Evolutionary conservation across 2,113 vertebrate genomes (phyloP), one percentile per base, ranked within the genome.

Genomic region (Perognathus longimembris): DNA sequence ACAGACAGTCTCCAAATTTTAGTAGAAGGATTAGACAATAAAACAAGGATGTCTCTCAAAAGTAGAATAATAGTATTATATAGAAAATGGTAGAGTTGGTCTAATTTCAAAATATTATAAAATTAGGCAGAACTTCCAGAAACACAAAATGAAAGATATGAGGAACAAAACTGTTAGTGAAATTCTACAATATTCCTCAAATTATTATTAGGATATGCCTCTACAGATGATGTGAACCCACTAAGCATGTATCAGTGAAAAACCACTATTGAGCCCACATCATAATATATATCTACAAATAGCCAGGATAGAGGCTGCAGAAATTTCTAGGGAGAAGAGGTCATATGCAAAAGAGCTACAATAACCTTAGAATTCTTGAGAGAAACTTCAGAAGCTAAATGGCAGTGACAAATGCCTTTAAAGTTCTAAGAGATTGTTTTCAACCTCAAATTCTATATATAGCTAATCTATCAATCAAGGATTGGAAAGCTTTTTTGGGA

Each of bases 81-180:
- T 45, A 88, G n/a, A 78, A 20, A 22, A 50, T 18, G 61, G 26
- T 67, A 21, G 15, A 8, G 5, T 61, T 24, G n/a, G 71, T 21
- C 32, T 26, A 61, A 67, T 4, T 75, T 85, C 36, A 69, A 38
- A 6, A 40, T 67, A 74, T 74, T 85, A 34, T 6, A 74, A 38
- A 4, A 94, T 30, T 38, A 61, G 32, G 79, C n/a, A 34, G n/a
- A 17, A 59, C n/a, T 89, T 88, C n/a, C 12, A 79, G 69, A 89
- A 89, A 57, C 40, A 91, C 6, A 78, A 26, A 36, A 61, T 2
- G 76, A 64, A 91, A 59, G 36, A 88, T 91, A 74, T 88, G 36
- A 34, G 2, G 24, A 21, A n/a, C 15, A 66, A 87, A 87, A 34
- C 34, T 24, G 85, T 66, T 63, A 66, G 18, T 54, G 7, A 67